These are phyloP conservation scores for Bubo blakistoni DNA, from an alignment of 2,113 vertebrate genomes.

Conservation along the genomic window DNA sequence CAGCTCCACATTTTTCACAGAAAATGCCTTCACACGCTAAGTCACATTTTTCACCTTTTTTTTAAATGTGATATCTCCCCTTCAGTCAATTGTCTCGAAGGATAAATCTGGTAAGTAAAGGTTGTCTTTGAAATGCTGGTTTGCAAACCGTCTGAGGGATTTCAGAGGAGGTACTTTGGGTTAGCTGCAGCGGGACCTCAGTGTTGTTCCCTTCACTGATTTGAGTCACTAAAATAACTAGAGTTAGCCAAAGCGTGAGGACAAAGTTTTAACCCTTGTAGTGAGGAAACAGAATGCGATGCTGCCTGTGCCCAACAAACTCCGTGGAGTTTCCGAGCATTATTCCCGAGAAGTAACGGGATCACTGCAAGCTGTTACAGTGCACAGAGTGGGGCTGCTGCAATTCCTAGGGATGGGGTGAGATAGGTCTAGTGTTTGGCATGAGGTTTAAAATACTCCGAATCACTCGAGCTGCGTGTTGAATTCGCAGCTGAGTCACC, in stretches of 20 bases:
- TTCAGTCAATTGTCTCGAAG: background rate
- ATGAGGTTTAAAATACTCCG: background rate
- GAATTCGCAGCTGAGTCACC: background rate
- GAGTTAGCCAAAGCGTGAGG: background rate
- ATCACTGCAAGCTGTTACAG: background rate
- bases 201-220: accelerated
- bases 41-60: background rate
- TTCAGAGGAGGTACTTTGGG: background rate
- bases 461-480: accelerated
- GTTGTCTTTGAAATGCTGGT: background rate
- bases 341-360: background rate
- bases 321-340: background rate
- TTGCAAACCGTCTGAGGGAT: background rate
- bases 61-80: background rate
- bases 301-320: background rate
- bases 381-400: background rate
- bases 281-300: background rate
- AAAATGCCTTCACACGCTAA: slow-evolving; percentile 7
- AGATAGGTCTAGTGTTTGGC: background rate
- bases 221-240: accelerated
- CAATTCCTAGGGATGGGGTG: background rate
- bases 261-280: background rate
- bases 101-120: background rate
- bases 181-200: background rate
- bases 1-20: slow-evolving; percentile 14